phyloP scores from a whole-genome alignment of 2,113 vertebrate genomes.

The Anhinga anhinga region DNA sequence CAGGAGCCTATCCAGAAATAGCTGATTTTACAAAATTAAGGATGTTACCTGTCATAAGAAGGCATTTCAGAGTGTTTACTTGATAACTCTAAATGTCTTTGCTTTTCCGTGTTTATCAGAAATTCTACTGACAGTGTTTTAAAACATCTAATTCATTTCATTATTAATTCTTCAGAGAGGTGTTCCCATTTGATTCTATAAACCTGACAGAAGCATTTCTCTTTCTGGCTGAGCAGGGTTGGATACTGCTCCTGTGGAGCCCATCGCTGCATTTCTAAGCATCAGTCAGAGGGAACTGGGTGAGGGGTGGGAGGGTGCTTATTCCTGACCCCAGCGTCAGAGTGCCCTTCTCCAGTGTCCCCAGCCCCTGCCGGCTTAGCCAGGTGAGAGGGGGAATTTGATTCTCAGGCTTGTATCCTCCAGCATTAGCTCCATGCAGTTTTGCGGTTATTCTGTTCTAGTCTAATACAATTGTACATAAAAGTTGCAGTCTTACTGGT shows the following conservation, averaged over 20 bases:
- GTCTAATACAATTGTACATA: rapidly evolving
- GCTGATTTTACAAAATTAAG: slow-evolving; percentile 12
- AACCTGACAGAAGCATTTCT: not conserved
- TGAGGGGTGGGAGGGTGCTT: not conserved
- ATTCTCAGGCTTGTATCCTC: not conserved
- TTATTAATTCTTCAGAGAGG: not conserved
- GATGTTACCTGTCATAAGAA: not conserved
- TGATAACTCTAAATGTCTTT: not conserved
- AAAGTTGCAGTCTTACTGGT: not conserved
- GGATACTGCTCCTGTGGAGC: not conserved
- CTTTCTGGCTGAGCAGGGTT: not conserved
- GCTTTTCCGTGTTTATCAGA: not conserved
- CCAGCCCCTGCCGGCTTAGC: not conserved
- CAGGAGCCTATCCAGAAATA: slow-evolving; percentile 33
- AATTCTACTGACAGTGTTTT: not conserved
- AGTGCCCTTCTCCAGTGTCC: not conserved
- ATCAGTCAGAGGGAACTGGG: not conserved
- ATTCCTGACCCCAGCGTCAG: not conserved
- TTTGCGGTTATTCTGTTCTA: not conserved
- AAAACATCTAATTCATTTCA: not conserved
- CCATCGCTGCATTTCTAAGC: not conserved
- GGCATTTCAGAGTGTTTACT: not conserved
- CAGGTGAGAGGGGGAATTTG: not conserved
- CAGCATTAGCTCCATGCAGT: not conserved
- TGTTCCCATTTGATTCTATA: not conserved